Conservation (phyloP, 2,888 invertebrate species). For the Dendrolimus pini region DNA sequence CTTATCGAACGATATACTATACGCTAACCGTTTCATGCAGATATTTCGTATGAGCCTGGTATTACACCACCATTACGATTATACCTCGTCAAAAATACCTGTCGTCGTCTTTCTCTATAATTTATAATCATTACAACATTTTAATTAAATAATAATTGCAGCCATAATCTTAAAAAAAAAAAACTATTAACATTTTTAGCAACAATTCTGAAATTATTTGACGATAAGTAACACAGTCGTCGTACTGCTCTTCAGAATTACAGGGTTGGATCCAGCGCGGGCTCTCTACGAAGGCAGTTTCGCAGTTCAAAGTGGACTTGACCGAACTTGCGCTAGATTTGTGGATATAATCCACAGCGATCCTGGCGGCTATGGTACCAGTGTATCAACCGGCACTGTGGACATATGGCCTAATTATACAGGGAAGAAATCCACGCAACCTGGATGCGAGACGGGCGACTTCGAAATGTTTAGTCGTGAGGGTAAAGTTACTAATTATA, state of each 20-base stretch:
- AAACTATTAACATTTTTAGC: too few species aligned
- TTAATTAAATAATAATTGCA: too few species aligned
- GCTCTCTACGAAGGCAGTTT: conserved; percentile 72
- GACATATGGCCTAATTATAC: conserved; percentile 79
- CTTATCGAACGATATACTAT: too few species aligned
- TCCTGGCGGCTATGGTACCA: conserved; percentile 75
- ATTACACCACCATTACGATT: too few species aligned
- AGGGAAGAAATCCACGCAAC: conserved; percentile 48
- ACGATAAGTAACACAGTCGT: too few species aligned
- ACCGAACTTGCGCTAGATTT: conserved; percentile 70
- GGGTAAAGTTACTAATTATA: conserved; percentile 26
- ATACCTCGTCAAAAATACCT: too few species aligned
- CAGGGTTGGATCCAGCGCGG: conserved; percentile 77
- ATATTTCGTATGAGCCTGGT: too few species aligned
- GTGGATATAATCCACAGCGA: conserved; percentile 83
- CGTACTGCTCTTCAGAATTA: conserved; percentile 50
- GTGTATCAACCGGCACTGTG: conserved; percentile 62
- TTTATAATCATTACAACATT: too few species aligned
- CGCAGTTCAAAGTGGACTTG: conserved; percentile 40
- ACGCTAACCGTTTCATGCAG: too few species aligned
- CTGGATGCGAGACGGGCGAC: conserved; percentile 67
- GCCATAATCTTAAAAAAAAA: too few species aligned
- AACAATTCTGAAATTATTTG: too few species aligned
- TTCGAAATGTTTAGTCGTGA: conserved; percentile 45
- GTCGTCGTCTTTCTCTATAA: too few species aligned